These are phyloP conservation scores for Parnassius orleans DNA, from an alignment of 2,888 invertebrate genomes.

Conservation along the genomic window DNA sequence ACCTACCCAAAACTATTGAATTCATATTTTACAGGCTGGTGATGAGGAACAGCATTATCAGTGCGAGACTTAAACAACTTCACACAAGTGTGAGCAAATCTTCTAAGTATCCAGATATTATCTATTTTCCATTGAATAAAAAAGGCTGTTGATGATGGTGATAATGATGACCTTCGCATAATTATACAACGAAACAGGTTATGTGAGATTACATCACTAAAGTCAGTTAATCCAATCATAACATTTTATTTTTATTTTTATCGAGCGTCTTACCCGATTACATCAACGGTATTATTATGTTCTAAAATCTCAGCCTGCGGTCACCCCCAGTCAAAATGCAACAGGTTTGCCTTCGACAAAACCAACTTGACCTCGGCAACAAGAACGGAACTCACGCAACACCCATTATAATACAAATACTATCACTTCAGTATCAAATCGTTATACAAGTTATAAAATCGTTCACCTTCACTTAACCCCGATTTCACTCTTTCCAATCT, in stretches of 20 bases:
- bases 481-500: slow-evolving; percentile 19
- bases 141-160: too few species aligned
- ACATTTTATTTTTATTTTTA: slow-evolving; percentile 1
- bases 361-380: slow-evolving; percentile 40
- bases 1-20: too few species aligned
- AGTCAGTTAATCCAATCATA: too few species aligned
- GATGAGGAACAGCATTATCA: too few species aligned
- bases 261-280: not conserved
- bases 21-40: too few species aligned
- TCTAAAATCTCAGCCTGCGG: slow-evolving; percentile 11
- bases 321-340: slow-evolving; percentile 27
- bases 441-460: slow-evolving; percentile 26
- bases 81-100: too few species aligned
- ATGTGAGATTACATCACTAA: too few species aligned
- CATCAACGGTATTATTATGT: slow-evolving; percentile 6
- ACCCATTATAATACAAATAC: slow-evolving; percentile 22
- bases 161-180: too few species aligned
- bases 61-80: too few species aligned
- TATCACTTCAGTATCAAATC: slow-evolving; percentile 23
- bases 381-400: slow-evolving; percentile 39
- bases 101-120: too few species aligned
- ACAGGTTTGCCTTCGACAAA: slow-evolving; percentile 43
- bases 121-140: too few species aligned
- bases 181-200: too few species aligned
- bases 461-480: slow-evolving; percentile 19